Percentiles rank a stretch among this genome's conserved stretches.
These are phyloP conservation scores for Menura novaehollandiae DNA, from an alignment of 2,113 vertebrate genomes.

Conservation along the genomic window DNA sequence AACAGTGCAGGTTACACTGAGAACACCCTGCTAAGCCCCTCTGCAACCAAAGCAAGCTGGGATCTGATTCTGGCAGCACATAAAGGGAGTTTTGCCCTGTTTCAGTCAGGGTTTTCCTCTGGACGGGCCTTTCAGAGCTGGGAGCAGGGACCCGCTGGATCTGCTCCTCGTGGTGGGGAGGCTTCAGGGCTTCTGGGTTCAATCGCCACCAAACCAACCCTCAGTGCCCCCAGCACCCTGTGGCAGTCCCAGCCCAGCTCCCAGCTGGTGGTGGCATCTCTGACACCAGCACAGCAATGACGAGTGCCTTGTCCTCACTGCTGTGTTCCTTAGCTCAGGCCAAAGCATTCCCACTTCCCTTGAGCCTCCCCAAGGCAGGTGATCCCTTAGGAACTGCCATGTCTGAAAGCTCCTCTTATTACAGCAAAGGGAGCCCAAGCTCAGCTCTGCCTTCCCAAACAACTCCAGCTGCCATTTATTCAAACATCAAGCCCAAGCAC, in stretches of 20 bases:
- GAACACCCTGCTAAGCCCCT: background rate
- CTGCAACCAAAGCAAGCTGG: background rate
- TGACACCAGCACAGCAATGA: fast-evolving
- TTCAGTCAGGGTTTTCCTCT: background rate
- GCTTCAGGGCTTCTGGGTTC: background rate
- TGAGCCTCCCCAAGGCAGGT: background rate
- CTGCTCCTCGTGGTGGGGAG: fast-evolving
- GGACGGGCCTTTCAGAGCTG: fast-evolving
- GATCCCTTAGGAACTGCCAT: fast-evolving
- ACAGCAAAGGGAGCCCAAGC: background rate
- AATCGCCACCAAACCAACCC: background rate
- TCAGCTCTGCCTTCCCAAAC: background rate
- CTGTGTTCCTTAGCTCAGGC: background rate
- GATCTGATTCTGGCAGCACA: background rate
- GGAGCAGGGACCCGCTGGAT: background rate
- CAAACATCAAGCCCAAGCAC: background rate
- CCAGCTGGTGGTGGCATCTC: background rate
- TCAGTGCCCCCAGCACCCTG: background rate
- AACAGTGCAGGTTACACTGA: background rate
- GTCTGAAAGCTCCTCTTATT: background rate
- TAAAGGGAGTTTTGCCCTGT: background rate
- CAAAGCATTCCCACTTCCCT: background rate
- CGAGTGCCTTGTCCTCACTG: background rate
- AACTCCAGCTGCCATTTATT: background rate
- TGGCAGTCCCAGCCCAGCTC: background rate